Evolutionary conservation across 2,797 vertebrate species (phyloP), one percentile per base, ranked within the genome.

Genomic region (Gadopsis marmoratus): DNA sequence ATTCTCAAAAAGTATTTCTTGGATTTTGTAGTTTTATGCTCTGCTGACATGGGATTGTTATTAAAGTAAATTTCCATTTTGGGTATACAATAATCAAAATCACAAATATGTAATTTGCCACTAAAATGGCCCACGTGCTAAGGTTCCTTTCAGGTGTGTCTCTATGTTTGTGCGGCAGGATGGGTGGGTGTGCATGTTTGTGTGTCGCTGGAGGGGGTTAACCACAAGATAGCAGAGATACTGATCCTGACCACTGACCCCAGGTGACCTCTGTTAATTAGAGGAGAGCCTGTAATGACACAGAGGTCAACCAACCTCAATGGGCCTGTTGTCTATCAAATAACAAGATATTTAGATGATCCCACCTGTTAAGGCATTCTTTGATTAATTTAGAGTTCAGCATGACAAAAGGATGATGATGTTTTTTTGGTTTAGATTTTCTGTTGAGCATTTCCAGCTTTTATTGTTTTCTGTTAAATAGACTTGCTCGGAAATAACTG

Each of bases 211-310:
- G 17, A 5, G 47, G 69, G 62, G 66, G 45, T 66, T 37, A 37
- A 63, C 13, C 43, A 63, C 55, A 62, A 79, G 68, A 75, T 14
- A 79, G 45, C 50, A 58, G 70, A 74, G 64, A 55, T 8, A 53
- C 55, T 88, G 53, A 70, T 41, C 68, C 33, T 74, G 75, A 82
- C 79, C 65, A 0, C 59, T 91, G 91, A 93, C 86, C 91, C 74
- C 26, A 31, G 41, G n/a, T 82, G 84, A 93, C 89, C 90, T 82
- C 71, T 75, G 84, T 82, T 88, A 66, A 88, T 89, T 61, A 85
- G 35, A 90, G 65, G 31, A 88, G 41, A 71, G 55, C 67, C 74
- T 79, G 68, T 85, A 84, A 85, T 83, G 83, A 82, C 76, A 64
- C 69, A 67, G 61, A 73, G 65, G 56, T 68, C 74, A 26, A 11